phyloP scores from a whole-genome alignment of 2,888 invertebrate genomes.

The Platycnemis pennipes region DNA sequence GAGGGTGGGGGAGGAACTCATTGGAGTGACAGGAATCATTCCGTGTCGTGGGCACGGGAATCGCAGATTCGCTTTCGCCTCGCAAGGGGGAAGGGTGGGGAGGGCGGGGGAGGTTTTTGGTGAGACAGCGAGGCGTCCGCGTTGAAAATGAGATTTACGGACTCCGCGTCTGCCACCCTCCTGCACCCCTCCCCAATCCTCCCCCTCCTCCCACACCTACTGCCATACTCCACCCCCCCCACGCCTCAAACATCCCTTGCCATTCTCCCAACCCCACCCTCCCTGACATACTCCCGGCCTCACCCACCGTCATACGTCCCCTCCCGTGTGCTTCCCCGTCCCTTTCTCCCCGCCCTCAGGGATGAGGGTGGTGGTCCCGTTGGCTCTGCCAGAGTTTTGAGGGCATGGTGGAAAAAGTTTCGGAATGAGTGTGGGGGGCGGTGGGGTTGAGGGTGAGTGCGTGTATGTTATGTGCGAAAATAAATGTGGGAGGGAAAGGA shows the following conservation, averaged over 20 bases:
- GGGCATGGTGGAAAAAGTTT: slow-evolving; percentile 26
- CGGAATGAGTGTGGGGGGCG: background rate
- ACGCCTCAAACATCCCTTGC: slow-evolving; percentile 68
- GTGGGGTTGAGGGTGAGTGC: background rate
- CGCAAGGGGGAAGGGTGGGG: background rate
- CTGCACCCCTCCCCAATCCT: slow-evolving; percentile 72
- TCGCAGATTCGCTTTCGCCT: slow-evolving; percentile 65
- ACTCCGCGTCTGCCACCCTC: slow-evolving; percentile 76
- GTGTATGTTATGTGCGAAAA: background rate
- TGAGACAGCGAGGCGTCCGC: slow-evolving; percentile 58
- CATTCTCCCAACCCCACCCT: background rate
- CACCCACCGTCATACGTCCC: background rate
- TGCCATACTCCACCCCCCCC: slow-evolving; percentile 68
- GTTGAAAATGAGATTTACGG: slow-evolving; percentile 68
- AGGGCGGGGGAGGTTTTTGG: background rate
- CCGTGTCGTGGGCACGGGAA: slow-evolving; percentile 67
- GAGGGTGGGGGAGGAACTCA: slow-evolving; percentile 75
- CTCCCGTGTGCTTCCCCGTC: too few relatives aligned
- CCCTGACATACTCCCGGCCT: background rate
- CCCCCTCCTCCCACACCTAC: slow-evolving; percentile 63
- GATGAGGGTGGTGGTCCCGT: slow-evolving; percentile 78
- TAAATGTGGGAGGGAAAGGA: background rate
- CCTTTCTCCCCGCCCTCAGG: slow-evolving; percentile 77
- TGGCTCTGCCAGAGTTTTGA: background rate
- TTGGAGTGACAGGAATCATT: slow-evolving; percentile 73